Base-by-base conservation (phyloP, 2,797 vertebrate species). In the Ataeniobius toweri region DNA sequence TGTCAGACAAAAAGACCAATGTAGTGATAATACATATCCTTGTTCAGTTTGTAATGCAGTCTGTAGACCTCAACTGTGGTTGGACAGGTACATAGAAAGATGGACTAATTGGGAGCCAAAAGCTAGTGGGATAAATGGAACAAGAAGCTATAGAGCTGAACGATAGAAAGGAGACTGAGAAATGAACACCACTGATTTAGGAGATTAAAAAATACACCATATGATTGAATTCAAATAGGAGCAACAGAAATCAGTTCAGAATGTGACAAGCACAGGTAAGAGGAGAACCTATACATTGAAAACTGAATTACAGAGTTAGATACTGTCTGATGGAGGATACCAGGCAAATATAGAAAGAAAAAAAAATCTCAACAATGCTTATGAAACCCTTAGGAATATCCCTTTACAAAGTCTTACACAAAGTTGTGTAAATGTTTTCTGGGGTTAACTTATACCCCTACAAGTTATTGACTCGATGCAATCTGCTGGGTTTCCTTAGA, bases 51-150 rank as follows among this genome's bases (percentile, higher is more conserved):
- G 65, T 22, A 41, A 67, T 22, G 63, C 36, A 41, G 36, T 12
- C 9, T 41, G 63, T 67, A 41, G 31, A n/a, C 41, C 24, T 68
- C 65, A 68, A 22, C 20, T 12, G 36, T 44, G 39, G 65, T 3
- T 68, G 20, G 65, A n/a, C 65, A 68, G 65, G 65, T 68, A 68
- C 10, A 18, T 44, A 41, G 36, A 48, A 69, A 46, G 36, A 24
- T 48, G 44, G 14, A 22, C 41, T 48, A 48, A 48, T 48, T 70
- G 44, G 24, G 44, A 70, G n/a, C 10, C 7, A 50, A 70, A 48
- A 26, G 44, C 68, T 70, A 70, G 68, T 48, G 68, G 68, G n/a
- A 70, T n/a, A 14, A 48, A 7, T 70, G 44, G 68, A 70, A 70
- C 24, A 70, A 48, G 44, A 70, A 48, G 44, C 44, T 26, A 1